These are phyloP conservation scores for Dascyllus trimaculatus DNA, from an alignment of 2,113 vertebrate genomes.

Conservation along the genomic window DNA sequence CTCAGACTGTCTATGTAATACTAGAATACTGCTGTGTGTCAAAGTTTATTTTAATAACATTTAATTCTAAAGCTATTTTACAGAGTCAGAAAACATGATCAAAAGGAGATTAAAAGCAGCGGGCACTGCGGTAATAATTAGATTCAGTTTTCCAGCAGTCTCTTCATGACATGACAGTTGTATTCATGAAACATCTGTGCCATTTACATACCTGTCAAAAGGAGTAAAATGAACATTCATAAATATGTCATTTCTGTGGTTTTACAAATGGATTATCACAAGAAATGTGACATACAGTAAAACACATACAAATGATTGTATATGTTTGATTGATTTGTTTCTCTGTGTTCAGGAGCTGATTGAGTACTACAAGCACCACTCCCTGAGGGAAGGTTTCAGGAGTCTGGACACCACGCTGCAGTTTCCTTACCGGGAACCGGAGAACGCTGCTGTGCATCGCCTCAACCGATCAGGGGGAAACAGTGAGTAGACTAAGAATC, in stretches of 20 bases:
- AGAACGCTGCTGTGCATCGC: conserved; percentile 86
- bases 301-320: neutral
- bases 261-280: conserved; percentile 6
- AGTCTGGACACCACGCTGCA: conserved; percentile 96
- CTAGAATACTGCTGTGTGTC: neutral
- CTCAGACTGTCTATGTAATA: neutral
- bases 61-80: neutral
- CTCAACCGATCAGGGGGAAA: conserved; percentile 84
- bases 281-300: neutral
- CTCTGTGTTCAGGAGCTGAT: conserved; percentile 89
- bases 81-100: too few relatives aligned
- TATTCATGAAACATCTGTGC: neutral
- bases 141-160: neutral
- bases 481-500: conserved; percentile 85
- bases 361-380: conserved; percentile 97
- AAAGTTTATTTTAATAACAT: neutral
- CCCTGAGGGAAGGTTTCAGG: conserved; percentile 95
- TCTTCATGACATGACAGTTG: neutral
- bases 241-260: neutral
- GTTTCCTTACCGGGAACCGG: conserved; percentile 91
- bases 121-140: neutral
- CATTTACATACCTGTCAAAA: neutral
- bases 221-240: neutral
- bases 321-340: conserved; percentile 25
- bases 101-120: neutral